Conservation (phyloP, 2,888 invertebrate species). For the Meta bourneti region DNA sequence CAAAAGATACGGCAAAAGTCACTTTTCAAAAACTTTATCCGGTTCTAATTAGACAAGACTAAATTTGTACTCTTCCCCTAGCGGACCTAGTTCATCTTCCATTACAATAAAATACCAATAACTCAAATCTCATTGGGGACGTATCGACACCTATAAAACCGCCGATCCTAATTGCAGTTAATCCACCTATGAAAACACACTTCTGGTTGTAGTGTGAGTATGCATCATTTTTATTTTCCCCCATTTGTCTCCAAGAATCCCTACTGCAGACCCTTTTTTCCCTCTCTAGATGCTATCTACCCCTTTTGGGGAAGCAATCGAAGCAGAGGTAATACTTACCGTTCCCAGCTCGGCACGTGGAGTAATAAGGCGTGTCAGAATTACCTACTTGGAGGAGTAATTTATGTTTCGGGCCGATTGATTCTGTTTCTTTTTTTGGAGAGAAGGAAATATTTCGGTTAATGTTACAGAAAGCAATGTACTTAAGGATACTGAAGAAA, state of each 20-base stretch:
- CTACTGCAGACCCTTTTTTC: neutral
- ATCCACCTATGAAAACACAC: slow-evolving; percentile 58
- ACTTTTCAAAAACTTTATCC: no score
- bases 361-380: slow-evolving; percentile 73
- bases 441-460: slow-evolving; percentile 55
- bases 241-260: neutral
- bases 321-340: slow-evolving; percentile 52
- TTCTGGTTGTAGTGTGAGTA: slow-evolving; percentile 23
- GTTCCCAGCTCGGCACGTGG: slow-evolving; percentile 42
- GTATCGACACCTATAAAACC: slow-evolving; percentile 29
- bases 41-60: no score
- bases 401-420: slow-evolving; percentile 71
- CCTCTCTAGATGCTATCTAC: slow-evolving; percentile 3
- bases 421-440: slow-evolving; percentile 35
- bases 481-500: slow-evolving; percentile 30
- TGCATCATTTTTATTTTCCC: slow-evolving; percentile 33
- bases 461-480: slow-evolving; percentile 68
- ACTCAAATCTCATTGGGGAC: slow-evolving; percentile 15
- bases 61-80: no score
- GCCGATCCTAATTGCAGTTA: slow-evolving; percentile 23
- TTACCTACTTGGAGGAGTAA: slow-evolving; percentile 70
- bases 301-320: slow-evolving; percentile 40
- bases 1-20: no score
- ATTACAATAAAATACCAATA: slow-evolving; percentile 34
- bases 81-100: no score